A percentile compares a stretch with the other conserved stretches of the same genome.
These are phyloP conservation scores for Lagria hirta DNA, from an alignment of 2,888 invertebrate species.

Conservation along the genomic window DNA sequence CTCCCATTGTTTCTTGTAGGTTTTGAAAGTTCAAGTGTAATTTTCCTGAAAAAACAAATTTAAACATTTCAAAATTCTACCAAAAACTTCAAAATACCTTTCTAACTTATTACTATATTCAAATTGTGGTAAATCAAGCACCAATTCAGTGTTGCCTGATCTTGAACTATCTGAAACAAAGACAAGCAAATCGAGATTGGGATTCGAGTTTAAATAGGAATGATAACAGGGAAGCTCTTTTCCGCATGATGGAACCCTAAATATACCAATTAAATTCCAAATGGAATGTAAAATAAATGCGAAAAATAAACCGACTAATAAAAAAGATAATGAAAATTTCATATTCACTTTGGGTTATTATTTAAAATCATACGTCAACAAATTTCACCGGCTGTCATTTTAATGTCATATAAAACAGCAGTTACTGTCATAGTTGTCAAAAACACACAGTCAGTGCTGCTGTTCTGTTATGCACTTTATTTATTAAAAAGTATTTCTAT, in stretches of 20 bases:
- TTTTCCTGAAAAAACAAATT: conserved; percentile 57
- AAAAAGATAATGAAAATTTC: conserved; percentile 61
- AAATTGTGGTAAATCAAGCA: conserved; percentile 65
- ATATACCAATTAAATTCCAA: conserved; percentile 73
- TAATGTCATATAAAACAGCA: too few species aligned
- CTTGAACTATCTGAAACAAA: conserved; percentile 66
- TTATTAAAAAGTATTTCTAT: too few species aligned
- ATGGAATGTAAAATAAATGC: conserved; percentile 73
- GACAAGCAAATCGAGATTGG: conserved; percentile 68
- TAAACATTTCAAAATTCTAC: conserved; percentile 12
- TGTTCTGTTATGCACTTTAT: too few species aligned
- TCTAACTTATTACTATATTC: conserved; percentile 62
- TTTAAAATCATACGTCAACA: not conserved
- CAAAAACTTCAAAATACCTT: conserved; percentile 52
- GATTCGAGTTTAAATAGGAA: conserved; percentile 68
- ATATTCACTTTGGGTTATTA: conserved; percentile 30
- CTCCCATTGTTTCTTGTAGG: conserved; percentile 83
- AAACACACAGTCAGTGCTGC: too few species aligned
- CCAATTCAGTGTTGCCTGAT: conserved; percentile 60
- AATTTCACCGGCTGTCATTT: too few species aligned
- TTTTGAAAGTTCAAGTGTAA: conserved; percentile 69
- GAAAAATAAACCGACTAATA: conserved; percentile 66
- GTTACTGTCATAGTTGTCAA: too few species aligned
- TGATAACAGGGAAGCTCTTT: conserved; percentile 66
- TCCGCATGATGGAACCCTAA: conserved; percentile 69